Percentiles rank a stretch among this genome's conserved stretches.
Conservation (phyloP, 2,113 vertebrate species). For the Corythoichthys haematopterus region DNA sequence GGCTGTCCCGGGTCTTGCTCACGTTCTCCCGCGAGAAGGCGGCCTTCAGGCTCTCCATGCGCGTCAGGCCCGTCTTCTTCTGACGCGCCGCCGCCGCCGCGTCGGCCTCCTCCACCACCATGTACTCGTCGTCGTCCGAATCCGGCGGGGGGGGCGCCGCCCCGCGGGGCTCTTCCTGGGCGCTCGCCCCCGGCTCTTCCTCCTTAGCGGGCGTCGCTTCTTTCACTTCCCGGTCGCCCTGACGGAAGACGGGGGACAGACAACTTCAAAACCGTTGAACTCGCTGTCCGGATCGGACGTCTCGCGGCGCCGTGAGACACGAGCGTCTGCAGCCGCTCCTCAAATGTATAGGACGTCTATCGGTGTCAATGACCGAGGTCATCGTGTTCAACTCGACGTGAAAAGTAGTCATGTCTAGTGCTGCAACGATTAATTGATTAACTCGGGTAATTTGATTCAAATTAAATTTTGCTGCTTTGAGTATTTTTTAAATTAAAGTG, state of each 20-base stretch:
- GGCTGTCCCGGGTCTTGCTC: constrained; percentile 88
- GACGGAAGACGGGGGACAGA: neutral
- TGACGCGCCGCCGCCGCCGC: constrained; percentile 75
- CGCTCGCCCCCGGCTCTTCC: constrained; percentile 57
- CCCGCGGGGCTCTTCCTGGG: constrained; percentile 72
- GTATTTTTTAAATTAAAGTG: too few relatives aligned
- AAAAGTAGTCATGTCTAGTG: too few relatives aligned
- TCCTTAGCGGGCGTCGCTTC: constrained; percentile 64
- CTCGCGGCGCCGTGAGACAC: too few relatives aligned
- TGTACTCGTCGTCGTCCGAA: constrained; percentile 95
- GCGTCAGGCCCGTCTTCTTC: constrained; percentile 87
- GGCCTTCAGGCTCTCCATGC: constrained; percentile 90
- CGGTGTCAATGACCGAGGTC: too few relatives aligned
- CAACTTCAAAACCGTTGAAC: too few relatives aligned
- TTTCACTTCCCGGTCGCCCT: constrained; percentile 87
- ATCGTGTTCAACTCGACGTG: too few relatives aligned
- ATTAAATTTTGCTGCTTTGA: too few relatives aligned
- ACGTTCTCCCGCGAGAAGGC: constrained; percentile 94
- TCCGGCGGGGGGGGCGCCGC: constrained; percentile 78
- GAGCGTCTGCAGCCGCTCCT: too few relatives aligned
- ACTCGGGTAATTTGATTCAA: too few relatives aligned
- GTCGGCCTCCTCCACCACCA: constrained; percentile 80
- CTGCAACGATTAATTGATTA: too few relatives aligned
- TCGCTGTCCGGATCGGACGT: too few relatives aligned
- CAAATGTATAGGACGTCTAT: too few relatives aligned